Evolutionary conservation across 2,797 vertebrate genomes (phyloP), one percentile per base, ranked within the genome.

Genomic region (Acanthurus lineatus): DNA sequence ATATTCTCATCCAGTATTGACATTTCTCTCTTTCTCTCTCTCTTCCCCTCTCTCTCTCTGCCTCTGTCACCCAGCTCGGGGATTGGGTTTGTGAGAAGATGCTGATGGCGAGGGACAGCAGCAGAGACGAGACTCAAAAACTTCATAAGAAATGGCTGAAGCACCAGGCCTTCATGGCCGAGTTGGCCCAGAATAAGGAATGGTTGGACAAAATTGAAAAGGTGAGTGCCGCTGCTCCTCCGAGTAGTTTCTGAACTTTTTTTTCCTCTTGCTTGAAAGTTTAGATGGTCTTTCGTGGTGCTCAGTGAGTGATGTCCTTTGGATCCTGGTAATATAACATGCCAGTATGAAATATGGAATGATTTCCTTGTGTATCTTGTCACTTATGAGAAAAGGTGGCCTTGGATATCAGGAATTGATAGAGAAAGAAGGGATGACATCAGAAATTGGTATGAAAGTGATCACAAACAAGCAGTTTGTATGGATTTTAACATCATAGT

Each of bases 181-280:
- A 97, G 88, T 90, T 98, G 82, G 96, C 95, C 65, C 97, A 97
- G 91, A 98, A 98, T 67, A 96, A 96, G 84, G 96, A 97, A 82
- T 98, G 97, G 97, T 94, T 98, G 87, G 94, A 96, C 84, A 97
- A 97, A 85, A 98, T 98, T 1, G 96, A 98, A 86, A 96, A 94
- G 96, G 97, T 98, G 88, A 96, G 96, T 73, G 22, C 42, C 28
- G 48, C 48, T 19, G 11, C 0, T 54, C 20, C 52, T 54, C 5
- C 22, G 10, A 14, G 10, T 12, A 25, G 25, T 25, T 25, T 25
- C 25, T 25, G 25, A 25, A 25, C 25, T 25, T 25, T 25, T 25
- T 25, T 25, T 25, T 25, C 25, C 25, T 25, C 12, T 58, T 42
- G 1, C 25, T 20, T n/a, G 11, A 38, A 67, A 15, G 25, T 63